Evolutionary conservation across 2,113 vertebrate genomes (phyloP).

Genomic region (Sigmodon hispidus): DNA sequence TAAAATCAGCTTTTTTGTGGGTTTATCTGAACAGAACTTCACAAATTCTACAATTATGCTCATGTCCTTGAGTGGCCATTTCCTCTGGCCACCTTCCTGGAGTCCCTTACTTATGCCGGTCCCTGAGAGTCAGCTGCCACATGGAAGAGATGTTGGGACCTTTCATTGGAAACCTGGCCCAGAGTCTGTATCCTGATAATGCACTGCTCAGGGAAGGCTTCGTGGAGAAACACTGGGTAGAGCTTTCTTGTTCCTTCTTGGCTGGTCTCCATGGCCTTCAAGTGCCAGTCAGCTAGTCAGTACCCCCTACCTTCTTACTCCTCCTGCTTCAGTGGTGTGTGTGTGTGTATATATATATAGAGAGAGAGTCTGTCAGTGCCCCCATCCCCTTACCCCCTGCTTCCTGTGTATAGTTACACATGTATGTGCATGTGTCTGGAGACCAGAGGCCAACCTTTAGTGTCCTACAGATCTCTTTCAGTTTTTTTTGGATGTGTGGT

Average conservation of each 20-base stretch:
- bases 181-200: not conserved
- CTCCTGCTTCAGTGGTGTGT: not conserved
- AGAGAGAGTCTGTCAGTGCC: too few relatives aligned
- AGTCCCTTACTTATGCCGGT: not conserved
- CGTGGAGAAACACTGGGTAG: not conserved
- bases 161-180: not conserved
- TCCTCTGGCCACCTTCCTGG: not conserved
- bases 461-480: not conserved
- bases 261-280: not conserved
- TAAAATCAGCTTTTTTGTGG: not conserved
- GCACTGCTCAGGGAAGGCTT: constrained; percentile 21
- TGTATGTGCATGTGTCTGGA: not conserved
- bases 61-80: not conserved
- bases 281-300: not conserved
- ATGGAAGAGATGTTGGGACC: not conserved
- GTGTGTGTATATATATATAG: too few relatives aligned
- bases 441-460: not conserved
- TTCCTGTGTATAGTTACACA: not conserved
- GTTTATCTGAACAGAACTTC: not conserved
- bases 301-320: not conserved
- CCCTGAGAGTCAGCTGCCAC: not conserved
- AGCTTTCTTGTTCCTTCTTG: constrained; percentile 32
- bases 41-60: not conserved
- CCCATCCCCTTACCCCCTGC: not conserved
- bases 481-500: not conserved